A percentile compares a stretch with the other conserved stretches of the same genome.
Evolutionary conservation across 2,888 invertebrate species (phyloP).

Genomic region (Leptothorax acervorum): DNA sequence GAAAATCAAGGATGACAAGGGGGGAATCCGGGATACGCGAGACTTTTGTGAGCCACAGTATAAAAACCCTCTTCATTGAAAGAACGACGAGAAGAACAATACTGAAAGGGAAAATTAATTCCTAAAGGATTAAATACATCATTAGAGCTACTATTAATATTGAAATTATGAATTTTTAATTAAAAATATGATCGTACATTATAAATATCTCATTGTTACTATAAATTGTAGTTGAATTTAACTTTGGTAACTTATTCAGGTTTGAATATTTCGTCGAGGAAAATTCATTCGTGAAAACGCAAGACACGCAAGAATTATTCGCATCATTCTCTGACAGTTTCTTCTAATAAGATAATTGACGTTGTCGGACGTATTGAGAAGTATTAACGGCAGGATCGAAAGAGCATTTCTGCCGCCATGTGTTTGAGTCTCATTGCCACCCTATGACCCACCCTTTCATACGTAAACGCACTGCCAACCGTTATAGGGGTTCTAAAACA

Average conservation of each 20-base stretch:
- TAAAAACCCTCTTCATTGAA: constrained; percentile 61
- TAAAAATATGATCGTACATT: background rate
- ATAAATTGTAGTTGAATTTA: background rate
- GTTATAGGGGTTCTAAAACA: constrained; percentile 69
- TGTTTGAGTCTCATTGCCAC: constrained; percentile 43
- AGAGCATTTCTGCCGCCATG: background rate
- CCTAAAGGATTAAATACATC: constrained; percentile 12
- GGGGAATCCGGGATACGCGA: constrained; percentile 60
- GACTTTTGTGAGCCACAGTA: constrained; percentile 59
- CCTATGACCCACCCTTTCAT: constrained; percentile 50
- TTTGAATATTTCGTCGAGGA: background rate
- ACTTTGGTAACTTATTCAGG: background rate
- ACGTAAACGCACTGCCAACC: constrained; percentile 69
- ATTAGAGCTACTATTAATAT: background rate
- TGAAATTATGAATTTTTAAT: background rate
- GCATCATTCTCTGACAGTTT: background rate
- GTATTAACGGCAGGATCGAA: background rate
- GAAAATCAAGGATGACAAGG: constrained; percentile 69
- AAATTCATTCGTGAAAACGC: background rate
- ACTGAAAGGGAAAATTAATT: constrained; percentile 24
- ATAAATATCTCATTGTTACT: background rate
- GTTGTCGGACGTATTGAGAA: background rate
- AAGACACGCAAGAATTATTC: background rate
- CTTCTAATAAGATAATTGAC: background rate
- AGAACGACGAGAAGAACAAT: constrained; percentile 39